Conservation (phyloP, 2,888 invertebrate species). For the Rhorus exstirpatorius region DNA sequence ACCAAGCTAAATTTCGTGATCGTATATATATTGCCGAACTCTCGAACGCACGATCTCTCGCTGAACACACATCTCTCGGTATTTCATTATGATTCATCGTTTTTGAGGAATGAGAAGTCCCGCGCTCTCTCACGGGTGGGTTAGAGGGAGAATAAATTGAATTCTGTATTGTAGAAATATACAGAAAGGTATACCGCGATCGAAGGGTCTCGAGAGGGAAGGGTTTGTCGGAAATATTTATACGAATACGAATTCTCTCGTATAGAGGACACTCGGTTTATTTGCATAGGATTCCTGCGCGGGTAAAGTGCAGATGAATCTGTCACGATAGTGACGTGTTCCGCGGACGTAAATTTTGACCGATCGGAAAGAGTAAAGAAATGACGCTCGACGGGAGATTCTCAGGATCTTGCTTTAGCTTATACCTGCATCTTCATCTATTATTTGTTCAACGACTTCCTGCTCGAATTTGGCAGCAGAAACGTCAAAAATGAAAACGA, state of each 20-base stretch:
- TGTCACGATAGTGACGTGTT: constrained; percentile 38
- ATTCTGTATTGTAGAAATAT: constrained; percentile 9
- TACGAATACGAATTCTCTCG: too few relatives aligned
- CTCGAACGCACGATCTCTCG: not conserved
- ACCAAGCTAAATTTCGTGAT: constrained; percentile 58
- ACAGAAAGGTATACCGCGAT: constrained; percentile 14
- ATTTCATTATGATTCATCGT: constrained; percentile 46
- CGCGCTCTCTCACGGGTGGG: not conserved
- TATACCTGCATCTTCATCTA: not conserved
- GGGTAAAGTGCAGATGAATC: constrained; percentile 50
- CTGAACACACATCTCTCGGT: constrained; percentile 26
- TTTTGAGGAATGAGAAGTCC: constrained; percentile 11
- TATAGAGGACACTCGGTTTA: constrained; percentile 37
- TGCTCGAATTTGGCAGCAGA: not conserved
- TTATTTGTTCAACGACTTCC: not conserved
- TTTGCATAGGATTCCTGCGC: constrained; percentile 60
- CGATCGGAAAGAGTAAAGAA: constrained; percentile 3
- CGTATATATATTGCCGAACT: constrained; percentile 34
- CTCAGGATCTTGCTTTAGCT: not conserved
- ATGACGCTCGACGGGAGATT: constrained; percentile 12
- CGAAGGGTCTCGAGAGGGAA: constrained; percentile 2
- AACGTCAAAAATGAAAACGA: not conserved
- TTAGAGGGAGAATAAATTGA: constrained; percentile 10
- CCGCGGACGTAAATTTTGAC: constrained; percentile 46
- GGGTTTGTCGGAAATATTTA: constrained; percentile 26